Base-by-base conservation (phyloP, 2,113 vertebrate species). In the Leptosomus discolor region DNA sequence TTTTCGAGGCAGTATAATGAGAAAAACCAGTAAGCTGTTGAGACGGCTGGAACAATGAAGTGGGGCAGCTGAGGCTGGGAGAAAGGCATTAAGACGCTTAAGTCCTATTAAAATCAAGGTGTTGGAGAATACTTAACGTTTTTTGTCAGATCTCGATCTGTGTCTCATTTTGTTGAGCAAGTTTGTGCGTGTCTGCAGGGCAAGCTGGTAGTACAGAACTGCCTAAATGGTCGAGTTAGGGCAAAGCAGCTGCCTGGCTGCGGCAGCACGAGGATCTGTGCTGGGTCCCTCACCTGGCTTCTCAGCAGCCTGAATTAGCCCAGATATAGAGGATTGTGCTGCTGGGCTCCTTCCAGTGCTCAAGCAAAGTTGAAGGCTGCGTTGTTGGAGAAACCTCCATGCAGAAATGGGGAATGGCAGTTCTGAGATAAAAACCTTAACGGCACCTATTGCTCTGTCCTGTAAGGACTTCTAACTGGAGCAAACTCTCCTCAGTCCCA, bases 141-240 rank as follows among this genome's bases (percentile, higher is more conserved):
- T 93, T 92, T 58, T 93, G 34, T 78, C 9, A 0, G 10, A 51
- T 73, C 34, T 61, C 39, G 71, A 22, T 41, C 29, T 60, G 4
- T 24, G 50, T 57, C 68, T 77, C 2, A 0, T 56, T 92, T 94
- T 36, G 27, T 12, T 77, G 7, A 43, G 48, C 27, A 46, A 1
- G 21, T 19, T 51, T 2, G 2, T 60, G 58, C 30, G 2, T 15
- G 41, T n/a, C 46, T 75, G 16, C 10, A 24, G 58, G 26, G 64
- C 43, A 53, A n/a, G 45, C 53, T 88, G 80, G 15, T 7, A 5
- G n/a, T 17, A 8, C 15, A 53, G 56, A 85, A 8, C 51, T 27
- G 0, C 56, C 67, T n/a, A 21, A 13, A 36, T 7, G 32, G 9
- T 23, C 1, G 11, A 50, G 20, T 0, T n/a, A 45, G 60, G 64